Conservation (phyloP, 1,140 invertebrate genomes). For the Leptinotarsa texana region DNA sequence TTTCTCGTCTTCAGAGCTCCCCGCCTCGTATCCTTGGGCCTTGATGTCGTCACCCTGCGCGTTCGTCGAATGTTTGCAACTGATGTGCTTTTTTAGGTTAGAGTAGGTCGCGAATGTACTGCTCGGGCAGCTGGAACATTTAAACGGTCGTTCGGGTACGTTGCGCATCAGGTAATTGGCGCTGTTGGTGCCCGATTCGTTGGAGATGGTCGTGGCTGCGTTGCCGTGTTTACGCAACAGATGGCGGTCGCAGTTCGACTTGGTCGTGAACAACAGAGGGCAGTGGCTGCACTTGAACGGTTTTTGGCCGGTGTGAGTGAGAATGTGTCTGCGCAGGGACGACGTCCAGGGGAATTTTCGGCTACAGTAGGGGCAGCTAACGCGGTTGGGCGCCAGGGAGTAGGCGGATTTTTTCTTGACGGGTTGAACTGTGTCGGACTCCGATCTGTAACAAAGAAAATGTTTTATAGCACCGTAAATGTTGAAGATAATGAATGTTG, state of each 20-base stretch:
- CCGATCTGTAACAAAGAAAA: conserved; percentile 58
- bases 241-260: conserved; percentile 95
- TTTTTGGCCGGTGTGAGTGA: conserved; percentile 94
- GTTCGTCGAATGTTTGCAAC: conserved; percentile 66
- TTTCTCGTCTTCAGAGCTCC: conserved; percentile 55
- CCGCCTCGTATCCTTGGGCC: conserved; percentile 56
- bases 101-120: conserved; percentile 83
- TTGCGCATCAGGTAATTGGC: conserved; percentile 65
- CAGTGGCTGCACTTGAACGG: conserved; percentile 94
- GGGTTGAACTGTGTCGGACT: conserved; percentile 57
- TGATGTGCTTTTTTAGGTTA: conserved; percentile 77
- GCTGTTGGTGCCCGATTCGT: conserved; percentile 46
- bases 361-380: conserved; percentile 88
- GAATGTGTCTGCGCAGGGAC: conserved; percentile 86
- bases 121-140: conserved; percentile 81
- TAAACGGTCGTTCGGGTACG: conserved; percentile 80
- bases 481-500: no score
- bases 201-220: conserved; percentile 51
- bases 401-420: conserved; percentile 93
- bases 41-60: conserved; percentile 54
- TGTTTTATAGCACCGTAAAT: no score
- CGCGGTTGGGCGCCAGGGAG: conserved; percentile 89
- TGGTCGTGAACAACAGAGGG: conserved; percentile 91
- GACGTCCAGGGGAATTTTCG: conserved; percentile 95
- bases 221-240: conserved; percentile 84